These are phyloP conservation scores for Sebastes reedi DNA, from an alignment of 2,797 vertebrate genomes.

Conservation along the genomic window DNA sequence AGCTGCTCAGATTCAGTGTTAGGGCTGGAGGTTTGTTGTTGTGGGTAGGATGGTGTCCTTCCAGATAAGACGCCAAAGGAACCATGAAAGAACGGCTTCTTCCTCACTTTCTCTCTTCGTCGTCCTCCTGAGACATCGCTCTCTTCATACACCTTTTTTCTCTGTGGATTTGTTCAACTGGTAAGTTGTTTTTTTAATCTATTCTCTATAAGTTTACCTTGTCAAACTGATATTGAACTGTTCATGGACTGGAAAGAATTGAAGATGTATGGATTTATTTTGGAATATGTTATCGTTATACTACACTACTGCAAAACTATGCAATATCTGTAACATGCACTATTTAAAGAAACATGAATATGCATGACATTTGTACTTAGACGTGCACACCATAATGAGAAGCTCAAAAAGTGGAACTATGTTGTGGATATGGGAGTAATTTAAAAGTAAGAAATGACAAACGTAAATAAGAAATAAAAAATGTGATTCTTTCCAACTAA, in stretches of 20 bases:
- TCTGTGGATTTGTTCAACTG: constrained; percentile 1
- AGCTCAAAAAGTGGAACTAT: neutral
- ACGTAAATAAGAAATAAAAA: neutral
- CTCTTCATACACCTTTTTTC: neutral
- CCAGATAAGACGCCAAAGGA: constrained; percentile 51
- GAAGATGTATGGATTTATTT: neutral
- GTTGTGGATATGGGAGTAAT: too few relatives aligned
- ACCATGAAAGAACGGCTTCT: constrained; percentile 1
- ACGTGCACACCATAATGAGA: neutral
- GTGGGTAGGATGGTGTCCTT: constrained; percentile 61
- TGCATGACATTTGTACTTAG: neutral
- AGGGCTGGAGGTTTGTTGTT: constrained; percentile 37
- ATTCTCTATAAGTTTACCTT: neutral
- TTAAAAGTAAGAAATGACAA: neutral
- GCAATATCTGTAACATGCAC: neutral
- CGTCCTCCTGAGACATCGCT: neutral
- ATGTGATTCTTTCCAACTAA: neutral
- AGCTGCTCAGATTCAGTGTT: neutral
- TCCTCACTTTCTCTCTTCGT: constrained; percentile 4
- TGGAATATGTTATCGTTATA: neutral
- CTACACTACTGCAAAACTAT: neutral
- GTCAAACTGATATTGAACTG: neutral
- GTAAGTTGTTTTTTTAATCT: constrained; percentile 53
- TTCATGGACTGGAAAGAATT: neutral
- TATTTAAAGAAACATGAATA: neutral